Evolutionary conservation across 2,113 vertebrate species (phyloP).

Genomic region (Parotia lawesii): DNA sequence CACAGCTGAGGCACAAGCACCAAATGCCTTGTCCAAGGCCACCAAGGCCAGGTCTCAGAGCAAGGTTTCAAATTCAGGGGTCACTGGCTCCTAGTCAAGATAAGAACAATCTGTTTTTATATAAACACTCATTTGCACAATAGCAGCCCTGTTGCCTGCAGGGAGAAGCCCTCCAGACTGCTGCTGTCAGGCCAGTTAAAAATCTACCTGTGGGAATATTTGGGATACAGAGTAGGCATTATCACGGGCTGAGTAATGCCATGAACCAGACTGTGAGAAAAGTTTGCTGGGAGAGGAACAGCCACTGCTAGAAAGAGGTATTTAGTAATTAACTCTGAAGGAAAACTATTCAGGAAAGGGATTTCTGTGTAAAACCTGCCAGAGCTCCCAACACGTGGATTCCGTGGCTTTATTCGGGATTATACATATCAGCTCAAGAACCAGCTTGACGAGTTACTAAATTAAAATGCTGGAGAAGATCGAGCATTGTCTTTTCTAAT

Average conservation of each 20-base stretch:
- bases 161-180: not conserved
- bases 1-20: not conserved
- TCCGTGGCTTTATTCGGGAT: not conserved
- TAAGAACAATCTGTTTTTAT: constrained; percentile 7
- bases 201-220: constrained; percentile 4
- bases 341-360: constrained; percentile 1
- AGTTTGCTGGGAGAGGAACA: not conserved
- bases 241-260: not conserved
- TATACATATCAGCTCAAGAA: not conserved
- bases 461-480: not conserved
- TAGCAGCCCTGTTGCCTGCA: not conserved
- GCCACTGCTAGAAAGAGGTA: not conserved
- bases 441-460: not conserved
- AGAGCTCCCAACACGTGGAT: not conserved
- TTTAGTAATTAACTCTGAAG: constrained; percentile 26
- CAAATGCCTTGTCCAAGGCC: not conserved
- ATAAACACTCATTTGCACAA: constrained; percentile 18
- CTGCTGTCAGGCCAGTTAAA: not conserved
- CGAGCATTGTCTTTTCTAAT: not conserved
- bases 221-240: not conserved
- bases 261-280: not conserved
- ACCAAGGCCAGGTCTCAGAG: not conserved
- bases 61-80: not conserved
- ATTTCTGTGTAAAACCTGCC: not conserved
- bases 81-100: not conserved